phyloP scores from a whole-genome alignment of 1,140 invertebrate genomes.

The Pogonomyrmex barbatus region DNA sequence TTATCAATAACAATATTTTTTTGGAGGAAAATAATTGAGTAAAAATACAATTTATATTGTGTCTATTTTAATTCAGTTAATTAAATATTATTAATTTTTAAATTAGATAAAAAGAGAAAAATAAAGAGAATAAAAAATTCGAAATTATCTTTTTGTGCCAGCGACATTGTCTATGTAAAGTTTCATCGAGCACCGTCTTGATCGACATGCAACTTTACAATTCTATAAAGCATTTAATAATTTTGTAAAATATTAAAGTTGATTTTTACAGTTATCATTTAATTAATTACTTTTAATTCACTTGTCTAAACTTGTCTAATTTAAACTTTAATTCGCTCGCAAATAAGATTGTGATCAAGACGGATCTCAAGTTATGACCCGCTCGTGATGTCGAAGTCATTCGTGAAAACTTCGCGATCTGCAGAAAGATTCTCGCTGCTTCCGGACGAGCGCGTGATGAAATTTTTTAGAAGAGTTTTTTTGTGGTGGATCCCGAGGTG shows the following conservation, averaged over 20 bases:
- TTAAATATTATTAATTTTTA: background rate
- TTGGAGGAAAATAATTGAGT: too few relatives aligned
- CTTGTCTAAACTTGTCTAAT: background rate
- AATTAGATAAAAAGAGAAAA: background rate
- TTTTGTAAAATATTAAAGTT: too few relatives aligned
- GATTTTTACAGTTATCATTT: background rate
- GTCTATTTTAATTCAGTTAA: background rate
- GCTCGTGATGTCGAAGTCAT: too few relatives aligned
- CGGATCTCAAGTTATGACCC: background rate
- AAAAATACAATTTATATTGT: too few relatives aligned
- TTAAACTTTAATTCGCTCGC: too few relatives aligned
- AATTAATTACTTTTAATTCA: background rate
- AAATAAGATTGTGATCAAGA: background rate
- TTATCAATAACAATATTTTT: too few relatives aligned
- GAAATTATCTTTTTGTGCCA: background rate
- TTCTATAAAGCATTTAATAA: too few relatives aligned
- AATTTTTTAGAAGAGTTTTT: conserved; percentile 47
- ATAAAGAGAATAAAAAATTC: background rate
- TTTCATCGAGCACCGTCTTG: background rate
- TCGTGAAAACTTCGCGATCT: background rate
- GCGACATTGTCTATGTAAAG: background rate
- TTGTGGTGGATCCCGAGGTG: background rate
- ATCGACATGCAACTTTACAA: background rate
- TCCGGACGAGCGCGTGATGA: background rate
- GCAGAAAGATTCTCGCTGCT: conserved; percentile 38